Evolutionary conservation across 1,140 invertebrate species (phyloP).

Genomic region (Coenobita brevimanus): DNA sequence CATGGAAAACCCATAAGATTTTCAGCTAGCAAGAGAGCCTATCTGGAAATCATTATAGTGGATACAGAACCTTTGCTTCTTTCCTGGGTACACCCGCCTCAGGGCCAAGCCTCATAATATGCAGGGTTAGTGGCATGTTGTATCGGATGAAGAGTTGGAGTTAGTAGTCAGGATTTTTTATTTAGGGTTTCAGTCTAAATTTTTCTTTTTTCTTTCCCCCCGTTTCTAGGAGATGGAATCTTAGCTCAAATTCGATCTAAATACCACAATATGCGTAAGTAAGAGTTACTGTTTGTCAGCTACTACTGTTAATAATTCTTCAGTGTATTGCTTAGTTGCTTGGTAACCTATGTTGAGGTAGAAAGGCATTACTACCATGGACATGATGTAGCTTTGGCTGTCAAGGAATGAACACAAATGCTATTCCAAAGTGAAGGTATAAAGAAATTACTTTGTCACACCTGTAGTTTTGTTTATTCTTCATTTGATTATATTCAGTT

Average conservation of each 20-base stretch:
- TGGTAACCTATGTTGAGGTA: constrained; percentile 59
- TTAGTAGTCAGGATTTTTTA: neutral
- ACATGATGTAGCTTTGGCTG: constrained; percentile 57
- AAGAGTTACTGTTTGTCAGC: constrained; percentile 52
- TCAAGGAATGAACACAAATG: constrained; percentile 58
- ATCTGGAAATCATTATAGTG: constrained; percentile 41
- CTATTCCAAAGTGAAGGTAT: constrained; percentile 27
- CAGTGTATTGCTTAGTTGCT: constrained; percentile 63
- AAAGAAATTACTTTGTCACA: constrained; percentile 37
- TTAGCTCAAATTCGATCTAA: constrained; percentile 67
- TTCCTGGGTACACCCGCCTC: constrained; percentile 73
- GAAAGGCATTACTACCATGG: constrained; percentile 42
- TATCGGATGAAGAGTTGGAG: constrained; percentile 35
- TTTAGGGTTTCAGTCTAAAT: constrained; percentile 51
- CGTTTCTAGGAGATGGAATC: constrained; percentile 64
- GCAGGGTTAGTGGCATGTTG: constrained; percentile 38
- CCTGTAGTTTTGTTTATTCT: constrained; percentile 42
- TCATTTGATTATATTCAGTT: constrained; percentile 18
- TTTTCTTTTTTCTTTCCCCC: constrained; percentile 79
- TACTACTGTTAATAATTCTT: constrained; percentile 39
- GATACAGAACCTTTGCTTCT: constrained; percentile 76
- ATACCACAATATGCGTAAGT: constrained; percentile 67
- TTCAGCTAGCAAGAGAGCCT: constrained; percentile 16
- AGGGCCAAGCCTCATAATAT: constrained; percentile 33
- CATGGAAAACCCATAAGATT: neutral